These are phyloP conservation scores for Candidula unifasciata DNA, from an alignment of 2,888 invertebrate species.

Conservation along the genomic window DNA sequence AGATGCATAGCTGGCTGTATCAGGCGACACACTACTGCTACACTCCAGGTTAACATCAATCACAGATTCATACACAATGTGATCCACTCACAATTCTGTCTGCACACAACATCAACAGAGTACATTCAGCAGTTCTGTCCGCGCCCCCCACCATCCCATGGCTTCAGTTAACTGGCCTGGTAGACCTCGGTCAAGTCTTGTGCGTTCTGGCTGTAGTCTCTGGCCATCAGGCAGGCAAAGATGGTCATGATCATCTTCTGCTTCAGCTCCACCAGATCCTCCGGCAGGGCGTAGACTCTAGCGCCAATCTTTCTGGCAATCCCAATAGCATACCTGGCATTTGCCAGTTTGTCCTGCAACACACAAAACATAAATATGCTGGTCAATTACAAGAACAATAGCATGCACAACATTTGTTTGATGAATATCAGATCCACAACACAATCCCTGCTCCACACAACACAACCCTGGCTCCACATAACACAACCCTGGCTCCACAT, in stretches of 20 bases:
- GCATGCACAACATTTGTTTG: no score
- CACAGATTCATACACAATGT: no score
- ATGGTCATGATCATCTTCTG: conserved; percentile 99
- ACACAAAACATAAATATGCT: neutral
- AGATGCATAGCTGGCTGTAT: neutral
- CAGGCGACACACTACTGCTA: neutral
- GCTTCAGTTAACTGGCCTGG: conserved; percentile 10
- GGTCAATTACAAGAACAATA: neutral
- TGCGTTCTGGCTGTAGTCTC: conserved; percentile 81
- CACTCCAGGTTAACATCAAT: no score
- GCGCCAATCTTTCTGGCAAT: conserved; percentile 98
- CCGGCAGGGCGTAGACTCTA: conserved; percentile 98
- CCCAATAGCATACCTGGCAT: conserved; percentile 99
- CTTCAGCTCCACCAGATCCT: conserved; percentile 98
- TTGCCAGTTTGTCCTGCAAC: conserved; percentile 91
- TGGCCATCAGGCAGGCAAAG: conserved; percentile 98
- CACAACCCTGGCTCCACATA: no score
- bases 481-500: no score
- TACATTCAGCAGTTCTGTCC: conserved; percentile 25
- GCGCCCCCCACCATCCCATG: neutral
- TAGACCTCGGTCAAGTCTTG: conserved; percentile 48
- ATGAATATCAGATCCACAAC: no score
- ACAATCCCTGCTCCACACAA: no score
- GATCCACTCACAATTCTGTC: no score
- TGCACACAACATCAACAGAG: neutral